Base-by-base conservation (phyloP, 2,888 invertebrate genomes). In the Lasioglossum figueresi region DNA sequence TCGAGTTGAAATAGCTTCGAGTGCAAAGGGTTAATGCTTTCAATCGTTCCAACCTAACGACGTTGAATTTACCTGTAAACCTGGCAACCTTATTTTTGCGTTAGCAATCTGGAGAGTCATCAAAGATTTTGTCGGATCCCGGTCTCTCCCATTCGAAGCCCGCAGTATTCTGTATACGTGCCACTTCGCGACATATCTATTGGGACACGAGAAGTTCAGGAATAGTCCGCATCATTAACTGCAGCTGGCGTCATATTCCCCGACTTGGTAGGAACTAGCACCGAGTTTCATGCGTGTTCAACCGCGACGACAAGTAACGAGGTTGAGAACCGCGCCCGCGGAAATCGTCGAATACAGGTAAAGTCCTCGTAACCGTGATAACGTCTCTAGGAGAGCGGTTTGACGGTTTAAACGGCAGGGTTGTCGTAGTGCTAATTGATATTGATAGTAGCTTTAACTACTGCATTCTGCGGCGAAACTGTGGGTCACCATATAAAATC, bases 361-460 rank as follows among this genome's bases (percentile, higher is more conserved):
- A 83, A 83, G 75, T 56, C 40, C 71, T 76, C 75, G 79, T 83
- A 75, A 84, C 76, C 63, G 84, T 23, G 70, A 75, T 83, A 84
- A 78, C 43, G 74, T 75, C 83, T 75, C 27, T 10, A 43, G 70
- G n/a, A 37, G 37, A 75, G 34, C 83, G 70, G 37, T 83, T 66
- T 37, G 34, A 71, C 45, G 10, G n/a, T 52, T 6, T n/a, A 56
- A 76, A 83, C 37, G 16, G 12, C 37, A 56, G 56, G 40, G 63
- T 73, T 75, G 43, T 56, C n/a, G 56, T 52, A 45, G 52, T 34
- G 79, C 71, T 79, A 83, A 84, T 76, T 75, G 75, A 79, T 83
- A 83, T 76, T 56, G 75, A 79, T 83, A 83, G 37, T 68, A 56
- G n/a, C 43, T 72, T 45, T 68, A 83, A 77, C 31, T 63, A 63